Conservation (phyloP, 2,113 vertebrate genomes). For the Ariopsis seemanni region DNA sequence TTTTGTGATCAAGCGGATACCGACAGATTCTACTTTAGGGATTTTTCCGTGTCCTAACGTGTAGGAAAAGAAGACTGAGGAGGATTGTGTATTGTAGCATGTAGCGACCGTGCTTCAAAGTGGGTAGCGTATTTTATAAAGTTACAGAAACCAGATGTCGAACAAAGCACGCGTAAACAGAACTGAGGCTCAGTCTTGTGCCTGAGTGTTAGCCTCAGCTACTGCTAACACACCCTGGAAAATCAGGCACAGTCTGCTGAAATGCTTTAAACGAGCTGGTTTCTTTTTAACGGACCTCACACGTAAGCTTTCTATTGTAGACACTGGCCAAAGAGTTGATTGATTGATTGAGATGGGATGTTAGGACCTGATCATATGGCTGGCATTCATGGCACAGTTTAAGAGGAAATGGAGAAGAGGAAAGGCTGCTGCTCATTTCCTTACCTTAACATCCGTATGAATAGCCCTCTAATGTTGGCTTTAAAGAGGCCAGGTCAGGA, state of each 20-base stretch:
- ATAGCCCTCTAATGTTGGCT: background rate
- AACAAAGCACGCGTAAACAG: conserved; percentile 23
- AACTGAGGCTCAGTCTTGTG: background rate
- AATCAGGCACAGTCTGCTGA: background rate
- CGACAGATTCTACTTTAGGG: no score
- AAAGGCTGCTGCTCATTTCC: background rate
- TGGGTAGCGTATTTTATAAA: conserved; percentile 3
- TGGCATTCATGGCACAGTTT: background rate
- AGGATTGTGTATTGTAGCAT: no score
- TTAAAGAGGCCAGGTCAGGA: background rate
- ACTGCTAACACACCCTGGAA: conserved; percentile 13
- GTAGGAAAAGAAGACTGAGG: no score
- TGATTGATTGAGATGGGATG: background rate
- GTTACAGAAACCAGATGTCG: conserved; percentile 40
- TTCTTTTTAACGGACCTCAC: conserved; percentile 2
- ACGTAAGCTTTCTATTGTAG: conserved; percentile 6
- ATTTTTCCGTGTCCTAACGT: no score
- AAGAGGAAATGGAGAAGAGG: background rate
- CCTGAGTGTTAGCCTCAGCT: background rate
- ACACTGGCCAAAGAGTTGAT: background rate
- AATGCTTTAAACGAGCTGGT: conserved; percentile 6
- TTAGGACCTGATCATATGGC: background rate
- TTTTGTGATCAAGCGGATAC: no score
- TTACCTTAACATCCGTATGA: background rate
- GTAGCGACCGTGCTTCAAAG: conserved; percentile 2